Percentiles rank a stretch among this genome's conserved stretches.
These are phyloP conservation scores for Drosophila atripex DNA, from an alignment of 2,888 invertebrate species.

Conservation along the genomic window DNA sequence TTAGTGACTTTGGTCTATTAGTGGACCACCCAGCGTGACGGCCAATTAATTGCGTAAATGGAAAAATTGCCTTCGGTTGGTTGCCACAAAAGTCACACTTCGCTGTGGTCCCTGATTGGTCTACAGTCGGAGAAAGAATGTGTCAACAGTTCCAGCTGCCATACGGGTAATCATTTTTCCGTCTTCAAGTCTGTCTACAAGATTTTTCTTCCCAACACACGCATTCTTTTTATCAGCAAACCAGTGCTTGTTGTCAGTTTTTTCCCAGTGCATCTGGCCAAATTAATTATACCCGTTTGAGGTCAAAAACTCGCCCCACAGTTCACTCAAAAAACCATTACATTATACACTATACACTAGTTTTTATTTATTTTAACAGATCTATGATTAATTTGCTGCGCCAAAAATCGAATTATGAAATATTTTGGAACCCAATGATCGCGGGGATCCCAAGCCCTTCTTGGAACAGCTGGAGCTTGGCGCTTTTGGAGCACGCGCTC, in stretches of 20 bases:
- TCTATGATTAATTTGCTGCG: conserved; percentile 72
- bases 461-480: conserved; percentile 70
- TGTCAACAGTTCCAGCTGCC: conserved; percentile 17
- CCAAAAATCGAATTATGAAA: conserved; percentile 48
- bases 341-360: conserved; percentile 70
- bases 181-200: background rate
- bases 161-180: conserved; percentile 42
- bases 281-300: conserved; percentile 67
- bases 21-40: conserved; percentile 79
- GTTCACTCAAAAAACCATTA: conserved; percentile 58
- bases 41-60: conserved; percentile 82
- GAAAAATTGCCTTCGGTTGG: conserved; percentile 74
- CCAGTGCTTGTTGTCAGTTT: conserved; percentile 2
- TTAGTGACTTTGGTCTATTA: conserved; percentile 59
- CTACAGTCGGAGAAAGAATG: conserved; percentile 37
- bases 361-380: conserved; percentile 79
- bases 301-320: conserved; percentile 38
- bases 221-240: no score
- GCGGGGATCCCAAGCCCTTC: conserved; percentile 65
- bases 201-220: background rate
- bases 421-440: conserved; percentile 29
- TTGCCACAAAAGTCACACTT: conserved; percentile 76
- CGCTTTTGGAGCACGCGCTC: conserved; percentile 73
- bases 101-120: conserved; percentile 23
- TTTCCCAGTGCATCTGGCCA: conserved; percentile 51